These are phyloP conservation scores for Drosophila prolongata DNA, from an alignment of 2,888 invertebrate species.

Conservation along the genomic window DNA sequence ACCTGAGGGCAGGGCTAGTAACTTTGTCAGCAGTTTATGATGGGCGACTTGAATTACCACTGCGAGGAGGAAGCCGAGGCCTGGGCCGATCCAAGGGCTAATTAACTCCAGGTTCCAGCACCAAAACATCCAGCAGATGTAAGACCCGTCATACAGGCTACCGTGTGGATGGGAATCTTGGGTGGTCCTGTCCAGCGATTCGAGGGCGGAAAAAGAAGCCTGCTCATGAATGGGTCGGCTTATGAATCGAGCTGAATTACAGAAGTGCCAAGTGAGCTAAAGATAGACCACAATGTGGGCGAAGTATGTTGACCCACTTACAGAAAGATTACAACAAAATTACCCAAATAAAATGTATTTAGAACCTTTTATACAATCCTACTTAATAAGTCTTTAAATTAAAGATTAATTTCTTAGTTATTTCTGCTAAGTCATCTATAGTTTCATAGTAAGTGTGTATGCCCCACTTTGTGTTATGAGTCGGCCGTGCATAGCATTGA, in stretches of 20 bases:
- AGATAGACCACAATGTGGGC: not conserved
- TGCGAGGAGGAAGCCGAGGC: constrained; percentile 4
- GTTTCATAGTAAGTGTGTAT: too few species aligned
- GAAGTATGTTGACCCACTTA: constrained; percentile 11
- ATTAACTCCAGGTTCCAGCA: constrained; percentile 31
- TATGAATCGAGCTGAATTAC: constrained; percentile 20
- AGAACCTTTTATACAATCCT: too few species aligned
- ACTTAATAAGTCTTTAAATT: too few species aligned
- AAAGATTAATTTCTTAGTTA: too few species aligned
- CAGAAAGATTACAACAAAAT: not conserved
- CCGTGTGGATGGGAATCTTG: constrained; percentile 30
- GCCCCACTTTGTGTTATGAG: not conserved
- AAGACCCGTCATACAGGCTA: constrained; percentile 25
- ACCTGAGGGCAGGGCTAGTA: constrained; percentile 30
- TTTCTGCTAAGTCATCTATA: too few species aligned
- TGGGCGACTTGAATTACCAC: constrained; percentile 67
- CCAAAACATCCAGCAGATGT: not conserved
- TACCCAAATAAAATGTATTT: too few species aligned
- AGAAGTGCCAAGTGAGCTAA: not conserved
- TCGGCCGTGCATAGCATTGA: not conserved
- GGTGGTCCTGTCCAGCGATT: constrained; percentile 42
- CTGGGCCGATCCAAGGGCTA: constrained; percentile 20
- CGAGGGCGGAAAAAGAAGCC: constrained; percentile 9
- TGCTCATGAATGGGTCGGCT: constrained; percentile 24
- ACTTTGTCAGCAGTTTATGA: constrained; percentile 72